phyloP scores from a whole-genome alignment of 2,113 vertebrate genomes.

The Scalopus aquaticus region DNA sequence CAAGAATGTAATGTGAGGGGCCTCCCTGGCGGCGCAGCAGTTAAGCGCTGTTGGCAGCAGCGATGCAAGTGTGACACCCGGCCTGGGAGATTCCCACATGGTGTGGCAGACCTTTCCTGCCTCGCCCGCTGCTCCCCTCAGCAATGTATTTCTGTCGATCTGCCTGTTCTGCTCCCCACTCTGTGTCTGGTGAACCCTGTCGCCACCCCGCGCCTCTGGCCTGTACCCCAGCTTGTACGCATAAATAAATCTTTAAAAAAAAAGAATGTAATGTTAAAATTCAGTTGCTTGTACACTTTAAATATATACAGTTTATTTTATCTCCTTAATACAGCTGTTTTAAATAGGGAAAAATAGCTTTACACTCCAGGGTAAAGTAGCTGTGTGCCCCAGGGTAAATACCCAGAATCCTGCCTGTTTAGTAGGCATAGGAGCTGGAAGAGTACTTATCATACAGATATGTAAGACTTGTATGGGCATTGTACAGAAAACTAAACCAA shows the following conservation, averaged over 20 bases:
- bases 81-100: too few relatives aligned
- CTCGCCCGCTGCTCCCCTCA: too few relatives aligned
- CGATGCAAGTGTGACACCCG: too few relatives aligned
- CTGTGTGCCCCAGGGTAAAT: not conserved
- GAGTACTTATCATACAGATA: not conserved
- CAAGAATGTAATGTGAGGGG: not conserved
- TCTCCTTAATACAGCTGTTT: constrained; percentile 17
- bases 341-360: not conserved
- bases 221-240: too few relatives aligned
- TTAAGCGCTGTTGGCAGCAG: too few relatives aligned
- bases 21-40: too few relatives aligned
- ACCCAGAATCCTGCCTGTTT: not conserved
- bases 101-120: too few relatives aligned
- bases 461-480: not conserved
- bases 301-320: not conserved
- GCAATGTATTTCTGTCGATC: too few relatives aligned
- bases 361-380: not conserved
- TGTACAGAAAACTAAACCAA: not conserved
- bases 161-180: too few relatives aligned
- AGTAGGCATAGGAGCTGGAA: not conserved
- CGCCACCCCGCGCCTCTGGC: too few relatives aligned
- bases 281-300: not conserved
- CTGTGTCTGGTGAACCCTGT: too few relatives aligned
- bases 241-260: too few relatives aligned
- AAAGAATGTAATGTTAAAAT: not conserved